Percentiles rank a stretch among this genome's conserved stretches.
phyloP scores from a whole-genome alignment of 1,140 invertebrate species.

The Meloidogyne chitwoodi region DNA sequence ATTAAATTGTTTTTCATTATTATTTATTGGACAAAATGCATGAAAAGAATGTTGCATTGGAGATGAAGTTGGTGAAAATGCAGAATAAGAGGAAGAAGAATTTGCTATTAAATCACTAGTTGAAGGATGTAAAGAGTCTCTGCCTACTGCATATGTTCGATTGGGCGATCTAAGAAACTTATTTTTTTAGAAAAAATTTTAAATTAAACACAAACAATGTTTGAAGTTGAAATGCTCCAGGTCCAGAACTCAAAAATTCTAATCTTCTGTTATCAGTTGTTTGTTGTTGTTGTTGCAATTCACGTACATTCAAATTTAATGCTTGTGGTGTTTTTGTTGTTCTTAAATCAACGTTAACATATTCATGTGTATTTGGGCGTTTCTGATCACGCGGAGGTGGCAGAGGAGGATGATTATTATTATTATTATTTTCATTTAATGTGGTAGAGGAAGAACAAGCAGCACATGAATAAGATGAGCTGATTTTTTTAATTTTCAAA shows the following conservation, averaged over 20 bases:
- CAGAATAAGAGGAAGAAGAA: neutral
- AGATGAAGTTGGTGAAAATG: neutral
- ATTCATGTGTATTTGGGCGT: constrained; percentile 41
- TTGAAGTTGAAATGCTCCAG: constrained; percentile 23
- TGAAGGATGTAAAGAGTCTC: neutral
- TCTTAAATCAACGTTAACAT: constrained; percentile 47
- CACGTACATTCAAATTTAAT: constrained; percentile 12
- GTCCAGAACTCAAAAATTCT: constrained; percentile 29
- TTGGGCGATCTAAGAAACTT: too few species aligned
- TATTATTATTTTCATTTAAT: neutral
- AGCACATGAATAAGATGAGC: neutral
- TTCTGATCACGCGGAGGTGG: neutral
- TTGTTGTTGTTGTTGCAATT: constrained; percentile 11
- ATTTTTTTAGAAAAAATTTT: neutral
- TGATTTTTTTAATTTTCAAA: neutral
- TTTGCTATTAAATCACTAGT: neutral
- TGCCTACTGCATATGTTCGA: neutral
- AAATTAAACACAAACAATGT: neutral
- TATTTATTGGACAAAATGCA: neutral
- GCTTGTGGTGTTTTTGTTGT: neutral
- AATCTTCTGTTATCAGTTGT: constrained; percentile 20
- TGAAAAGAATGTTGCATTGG: constrained; percentile 7
- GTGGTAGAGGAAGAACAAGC: neutral
- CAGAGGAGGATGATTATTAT: neutral
- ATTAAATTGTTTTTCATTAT: neutral